Conservation (phyloP, 2,888 invertebrate genomes). For the Leucozona laternaria region DNA sequence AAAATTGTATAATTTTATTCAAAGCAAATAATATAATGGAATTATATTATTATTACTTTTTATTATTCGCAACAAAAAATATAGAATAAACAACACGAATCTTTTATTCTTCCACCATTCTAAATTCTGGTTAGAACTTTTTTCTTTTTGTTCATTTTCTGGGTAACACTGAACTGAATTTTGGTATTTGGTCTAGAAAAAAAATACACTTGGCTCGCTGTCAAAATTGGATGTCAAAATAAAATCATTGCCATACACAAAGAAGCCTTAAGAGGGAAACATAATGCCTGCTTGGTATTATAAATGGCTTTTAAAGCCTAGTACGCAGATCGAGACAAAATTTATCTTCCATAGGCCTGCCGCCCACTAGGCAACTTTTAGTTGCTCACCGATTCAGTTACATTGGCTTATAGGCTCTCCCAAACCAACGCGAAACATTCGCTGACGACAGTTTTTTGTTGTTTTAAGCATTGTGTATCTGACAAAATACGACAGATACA, state of each 20-base stretch:
- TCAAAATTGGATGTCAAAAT: slow-evolving; percentile 36
- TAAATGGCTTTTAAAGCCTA: too few relatives aligned
- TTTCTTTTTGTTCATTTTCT: slow-evolving; percentile 39
- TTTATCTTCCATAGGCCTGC: too few relatives aligned
- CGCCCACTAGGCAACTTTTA: too few relatives aligned
- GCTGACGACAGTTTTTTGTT: too few relatives aligned
- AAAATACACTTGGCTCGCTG: slow-evolving; percentile 35
- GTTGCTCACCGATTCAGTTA: too few relatives aligned
- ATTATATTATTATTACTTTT: background rate
- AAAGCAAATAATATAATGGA: background rate
- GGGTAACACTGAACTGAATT: slow-evolving; percentile 52
- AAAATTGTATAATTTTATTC: background rate
- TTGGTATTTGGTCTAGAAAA: background rate
- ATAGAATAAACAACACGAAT: slow-evolving; percentile 56
- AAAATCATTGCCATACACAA: background rate
- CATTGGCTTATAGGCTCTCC: too few relatives aligned
- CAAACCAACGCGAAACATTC: too few relatives aligned
- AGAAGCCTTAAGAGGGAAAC: background rate
- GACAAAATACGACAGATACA: too few relatives aligned
- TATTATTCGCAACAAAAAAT: slow-evolving; percentile 35
- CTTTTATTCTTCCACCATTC: slow-evolving; percentile 60
- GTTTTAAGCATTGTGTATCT: too few relatives aligned
- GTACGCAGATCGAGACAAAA: too few relatives aligned
- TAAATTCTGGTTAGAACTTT: slow-evolving; percentile 52
- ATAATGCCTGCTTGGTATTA: too few relatives aligned